phyloP scores from a whole-genome alignment of 92 coral and sea anemone genomes.

The Virgularia gustaviana region DNA sequence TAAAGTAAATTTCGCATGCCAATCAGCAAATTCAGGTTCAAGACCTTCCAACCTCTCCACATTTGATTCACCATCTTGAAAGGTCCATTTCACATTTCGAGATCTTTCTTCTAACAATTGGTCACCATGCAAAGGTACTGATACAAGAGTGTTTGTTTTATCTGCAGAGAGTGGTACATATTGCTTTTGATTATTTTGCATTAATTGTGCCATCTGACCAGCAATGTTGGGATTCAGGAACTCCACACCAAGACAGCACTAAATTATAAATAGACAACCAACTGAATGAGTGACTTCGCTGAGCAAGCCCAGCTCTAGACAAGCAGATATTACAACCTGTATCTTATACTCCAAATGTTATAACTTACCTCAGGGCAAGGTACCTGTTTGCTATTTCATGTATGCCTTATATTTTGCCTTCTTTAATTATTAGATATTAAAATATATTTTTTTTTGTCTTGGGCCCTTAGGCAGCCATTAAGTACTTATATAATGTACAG shows the following conservation, averaged over 20 bases:
- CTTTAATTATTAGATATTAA: not conserved
- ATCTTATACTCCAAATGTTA: too few relatives aligned
- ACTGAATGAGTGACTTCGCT: too few relatives aligned
- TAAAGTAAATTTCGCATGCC: constrained; percentile 56
- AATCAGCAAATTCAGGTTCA: constrained; percentile 46
- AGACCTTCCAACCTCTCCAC: constrained; percentile 47
- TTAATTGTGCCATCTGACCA: not conserved
- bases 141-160: not conserved
- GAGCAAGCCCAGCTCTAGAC: too few relatives aligned
- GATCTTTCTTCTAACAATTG: constrained; percentile 45
- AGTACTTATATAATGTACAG: not conserved
- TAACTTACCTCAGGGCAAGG: too few relatives aligned
- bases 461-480: not conserved
- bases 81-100: constrained; percentile 43
- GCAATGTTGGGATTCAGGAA: constrained; percentile 1
- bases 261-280: not conserved
- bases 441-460: not conserved
- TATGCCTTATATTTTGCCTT: too few relatives aligned
- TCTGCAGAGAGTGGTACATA: constrained; percentile 10
- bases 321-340: too few relatives aligned
- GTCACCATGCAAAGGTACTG: constrained; percentile 43
- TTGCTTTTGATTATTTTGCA: not conserved
- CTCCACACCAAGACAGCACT: too few relatives aligned
- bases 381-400: too few relatives aligned
- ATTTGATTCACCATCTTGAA: constrained; percentile 32